Percentiles rank a stretch among this genome's conserved stretches.
phyloP scores from a whole-genome alignment of 2,113 vertebrate species.

The Cavia porcellus region DNA sequence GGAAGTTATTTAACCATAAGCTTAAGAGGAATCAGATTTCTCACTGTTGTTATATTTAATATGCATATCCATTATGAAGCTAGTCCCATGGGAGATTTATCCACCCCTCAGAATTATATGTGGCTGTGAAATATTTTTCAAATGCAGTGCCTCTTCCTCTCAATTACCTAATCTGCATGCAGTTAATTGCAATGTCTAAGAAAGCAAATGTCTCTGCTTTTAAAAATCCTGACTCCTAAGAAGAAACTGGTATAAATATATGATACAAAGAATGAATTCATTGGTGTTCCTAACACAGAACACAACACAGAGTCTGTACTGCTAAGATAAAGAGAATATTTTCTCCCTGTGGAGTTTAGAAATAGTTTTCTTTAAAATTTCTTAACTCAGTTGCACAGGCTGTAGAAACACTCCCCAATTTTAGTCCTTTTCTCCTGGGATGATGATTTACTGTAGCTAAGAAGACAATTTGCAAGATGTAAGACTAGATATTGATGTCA shows the following conservation, averaged over 20 bases:
- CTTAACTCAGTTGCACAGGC: background rate
- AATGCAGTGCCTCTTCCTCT: background rate
- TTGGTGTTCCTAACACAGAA: conserved; percentile 41
- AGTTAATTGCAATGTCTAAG: conserved; percentile 32
- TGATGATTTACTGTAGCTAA: conserved; percentile 44
- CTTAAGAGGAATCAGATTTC: conserved; percentile 19
- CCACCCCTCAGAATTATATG: background rate
- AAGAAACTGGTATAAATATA: conserved; percentile 82
- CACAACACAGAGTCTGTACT: conserved; percentile 73
- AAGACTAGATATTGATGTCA: background rate
- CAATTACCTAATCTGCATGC: background rate
- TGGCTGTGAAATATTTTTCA: background rate
- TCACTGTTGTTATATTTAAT: background rate
- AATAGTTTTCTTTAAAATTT: conserved; percentile 39
- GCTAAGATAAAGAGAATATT: conserved; percentile 57
- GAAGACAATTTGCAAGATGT: conserved; percentile 20
- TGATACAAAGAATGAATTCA: conserved; percentile 87
- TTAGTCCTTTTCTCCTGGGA: conserved; percentile 18
- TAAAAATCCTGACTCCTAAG: conserved; percentile 76
- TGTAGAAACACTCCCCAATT: background rate
- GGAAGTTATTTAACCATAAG: background rate
- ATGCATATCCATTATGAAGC: background rate
- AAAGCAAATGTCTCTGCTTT: conserved; percentile 44
- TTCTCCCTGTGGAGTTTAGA: conserved; percentile 44
- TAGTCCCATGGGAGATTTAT: background rate